These are phyloP conservation scores for Florisuga fusca DNA, from an alignment of 2,797 vertebrate species.

Conservation along the genomic window DNA sequence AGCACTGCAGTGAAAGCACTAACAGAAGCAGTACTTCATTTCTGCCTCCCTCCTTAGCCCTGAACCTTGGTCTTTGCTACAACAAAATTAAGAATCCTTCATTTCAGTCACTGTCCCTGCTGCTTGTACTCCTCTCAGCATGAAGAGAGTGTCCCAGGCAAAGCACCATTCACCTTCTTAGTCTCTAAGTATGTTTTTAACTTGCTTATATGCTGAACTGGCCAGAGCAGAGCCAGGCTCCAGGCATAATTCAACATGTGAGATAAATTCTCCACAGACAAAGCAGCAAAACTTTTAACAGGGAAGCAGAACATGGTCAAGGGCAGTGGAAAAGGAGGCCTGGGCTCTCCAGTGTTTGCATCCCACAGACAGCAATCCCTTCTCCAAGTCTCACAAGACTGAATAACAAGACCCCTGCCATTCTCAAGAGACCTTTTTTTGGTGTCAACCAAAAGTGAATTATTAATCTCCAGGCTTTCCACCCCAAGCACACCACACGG, in stretches of 20 bases:
- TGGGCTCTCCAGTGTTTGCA: too few relatives aligned
- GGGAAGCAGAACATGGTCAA: neutral
- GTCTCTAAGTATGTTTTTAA: neutral
- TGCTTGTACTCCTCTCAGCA: neutral
- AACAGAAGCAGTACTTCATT: neutral
- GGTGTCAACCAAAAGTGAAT: neutral
- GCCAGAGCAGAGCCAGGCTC: neutral
- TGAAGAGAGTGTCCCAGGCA: neutral
- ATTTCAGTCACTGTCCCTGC: neutral
- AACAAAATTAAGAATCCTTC: neutral
- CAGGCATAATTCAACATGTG: neutral
- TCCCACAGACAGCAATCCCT: neutral
- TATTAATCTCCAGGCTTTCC: neutral
- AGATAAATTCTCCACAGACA: neutral
- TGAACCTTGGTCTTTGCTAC: neutral
- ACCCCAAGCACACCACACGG: neutral
- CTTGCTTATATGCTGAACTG: neutral
- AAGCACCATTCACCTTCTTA: neutral
- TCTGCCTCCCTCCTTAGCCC: neutral
- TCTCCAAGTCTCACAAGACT: neutral
- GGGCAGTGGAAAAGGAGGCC: neutral
- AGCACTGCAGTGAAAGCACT: neutral
- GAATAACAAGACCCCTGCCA: neutral
- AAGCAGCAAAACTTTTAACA: neutral
- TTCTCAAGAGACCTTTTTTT: neutral